Base-by-base conservation (phyloP, 2,797 vertebrate genomes). In the Neopelma chrysocephalum region DNA sequence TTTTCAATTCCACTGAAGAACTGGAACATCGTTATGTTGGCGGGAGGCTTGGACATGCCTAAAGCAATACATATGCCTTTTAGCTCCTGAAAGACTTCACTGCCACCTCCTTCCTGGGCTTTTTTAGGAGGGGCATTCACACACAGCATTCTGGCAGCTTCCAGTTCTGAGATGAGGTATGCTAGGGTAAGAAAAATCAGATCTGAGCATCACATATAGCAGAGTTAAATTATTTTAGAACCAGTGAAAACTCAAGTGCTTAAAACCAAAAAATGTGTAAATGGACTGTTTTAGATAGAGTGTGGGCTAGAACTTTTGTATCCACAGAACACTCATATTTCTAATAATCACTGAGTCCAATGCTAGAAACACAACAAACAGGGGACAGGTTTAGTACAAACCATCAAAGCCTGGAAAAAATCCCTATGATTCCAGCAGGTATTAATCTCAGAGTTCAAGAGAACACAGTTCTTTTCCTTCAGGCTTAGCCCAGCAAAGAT, bases 1-100 rank as follows among this genome's bases (percentile, higher is more conserved):
- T 99, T 99, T 97, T 99, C 99, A 92, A 99, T 99, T 77, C 99
- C 99, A 69, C 98, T 99, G 98, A 99, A 99, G 98, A 99, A 99
- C 98, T 99, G 99, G 98, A 99, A 99, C 99, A 99, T 99, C 56
- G 99, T 98, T 98, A 99, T 99, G 98, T 98, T 99, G 94, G 99
- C 98, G 7, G 99, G 99, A 96, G 99, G 99, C 96, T 99, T 99
- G 95, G 99, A 99, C 99, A 99, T 99, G 96, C 99, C 98, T 97
- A 99, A 98, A 64, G 99, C 96, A 98, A 99, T 98, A 97, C 99
- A 99, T 97, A 99, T 99, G 64, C 98, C 98, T 98, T 99, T 99
- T 64, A 99, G 98, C 94, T 99, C 99, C 97, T 98, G 97, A 97
- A 99, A 99, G 90, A 98, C 97, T 54, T 99, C 98, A 96, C 98